Base-by-base conservation (phyloP, 1,140 invertebrate genomes). In the Parapsyche elsis region DNA sequence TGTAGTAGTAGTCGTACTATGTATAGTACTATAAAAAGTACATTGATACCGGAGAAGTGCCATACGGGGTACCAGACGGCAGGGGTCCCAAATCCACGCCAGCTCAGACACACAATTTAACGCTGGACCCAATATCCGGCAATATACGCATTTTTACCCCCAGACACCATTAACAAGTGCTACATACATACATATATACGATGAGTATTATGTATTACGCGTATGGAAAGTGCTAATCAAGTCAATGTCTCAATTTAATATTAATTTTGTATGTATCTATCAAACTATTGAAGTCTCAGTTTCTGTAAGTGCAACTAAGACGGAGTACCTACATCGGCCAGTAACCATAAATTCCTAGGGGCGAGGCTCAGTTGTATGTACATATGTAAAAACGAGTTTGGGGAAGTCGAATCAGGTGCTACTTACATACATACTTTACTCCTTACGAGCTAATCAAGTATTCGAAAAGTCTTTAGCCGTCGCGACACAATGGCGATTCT, bases 11-110 rank as follows among this genome's bases (percentile, higher is more conserved):
- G 10, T 23, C 5, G 67, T 38, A 73, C 73, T 57, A 30, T 30
- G 24, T 57, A 19, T 19, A 19, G 70, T 74, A 74, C 71, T 57
- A 57, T 75, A 75, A 75, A 73, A 75, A 75, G 73, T 75, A 75
- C 73, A 75, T 75, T 75, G 73, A 75, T 75, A 75, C 73, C 73
- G 45, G 73, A 75, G 73, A 75, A 75, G 73, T 75, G 45, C 49
- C 73, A 71, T 45, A 45, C n/a, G 21, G 21, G 73, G 46, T 46
- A 23, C n/a, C 71, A 73, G 71, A 46, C 30, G 30, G 64, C 71
- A 73, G 71, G 71, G 71, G 71, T 73, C 12, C 16, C 10, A 30
- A 73, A 73, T 73, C 26, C 49, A 16, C 49, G 10, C 10, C 49
- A 16, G 49, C 49, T 10, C n/a, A n/a, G n/a, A 53, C 4, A 53